Evolutionary conservation across 2,113 vertebrate species (phyloP).

Genomic region (Myotis davidii): DNA sequence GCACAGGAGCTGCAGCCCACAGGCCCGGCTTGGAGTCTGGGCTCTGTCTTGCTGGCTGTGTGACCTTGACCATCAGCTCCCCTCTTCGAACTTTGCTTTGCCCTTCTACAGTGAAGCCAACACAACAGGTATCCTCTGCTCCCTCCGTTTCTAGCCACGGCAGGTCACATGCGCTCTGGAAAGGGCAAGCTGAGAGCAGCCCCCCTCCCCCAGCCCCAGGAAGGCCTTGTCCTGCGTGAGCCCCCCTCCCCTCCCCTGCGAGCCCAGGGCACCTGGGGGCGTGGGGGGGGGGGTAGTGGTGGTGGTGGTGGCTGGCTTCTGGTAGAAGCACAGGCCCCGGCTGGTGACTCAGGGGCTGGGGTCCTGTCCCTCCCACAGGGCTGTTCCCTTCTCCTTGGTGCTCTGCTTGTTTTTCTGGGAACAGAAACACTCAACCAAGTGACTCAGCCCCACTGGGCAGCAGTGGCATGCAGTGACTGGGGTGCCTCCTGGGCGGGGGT

Average conservation of each 20-base stretch:
- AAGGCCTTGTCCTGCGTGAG: neutral
- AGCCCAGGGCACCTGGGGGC: neutral
- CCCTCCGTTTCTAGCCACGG: neutral
- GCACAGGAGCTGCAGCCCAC: neutral
- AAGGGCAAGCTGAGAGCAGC: neutral
- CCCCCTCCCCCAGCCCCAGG: neutral
- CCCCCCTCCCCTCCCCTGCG: neutral
- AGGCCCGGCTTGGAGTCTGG: constrained; percentile 1
- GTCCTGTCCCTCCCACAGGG: neutral
- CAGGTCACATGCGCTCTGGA: neutral
- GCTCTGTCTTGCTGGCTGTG: neutral
- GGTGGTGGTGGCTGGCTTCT: neutral
- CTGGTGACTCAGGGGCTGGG: neutral
- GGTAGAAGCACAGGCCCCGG: neutral
- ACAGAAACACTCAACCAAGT: neutral
- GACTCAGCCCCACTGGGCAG: neutral
- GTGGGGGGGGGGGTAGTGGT: no score
- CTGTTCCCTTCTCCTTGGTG: neutral
- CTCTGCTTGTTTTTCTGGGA: constrained; percentile 13
- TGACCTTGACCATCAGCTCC: neutral
- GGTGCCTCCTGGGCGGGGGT: neutral
- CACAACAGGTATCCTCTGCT: neutral
- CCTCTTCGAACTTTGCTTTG: neutral
- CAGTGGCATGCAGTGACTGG: neutral
- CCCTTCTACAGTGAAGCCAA: neutral